Evolutionary conservation across 2,797 vertebrate genomes (phyloP).

Genomic region (Schizopygopsis malacanthus): DNA sequence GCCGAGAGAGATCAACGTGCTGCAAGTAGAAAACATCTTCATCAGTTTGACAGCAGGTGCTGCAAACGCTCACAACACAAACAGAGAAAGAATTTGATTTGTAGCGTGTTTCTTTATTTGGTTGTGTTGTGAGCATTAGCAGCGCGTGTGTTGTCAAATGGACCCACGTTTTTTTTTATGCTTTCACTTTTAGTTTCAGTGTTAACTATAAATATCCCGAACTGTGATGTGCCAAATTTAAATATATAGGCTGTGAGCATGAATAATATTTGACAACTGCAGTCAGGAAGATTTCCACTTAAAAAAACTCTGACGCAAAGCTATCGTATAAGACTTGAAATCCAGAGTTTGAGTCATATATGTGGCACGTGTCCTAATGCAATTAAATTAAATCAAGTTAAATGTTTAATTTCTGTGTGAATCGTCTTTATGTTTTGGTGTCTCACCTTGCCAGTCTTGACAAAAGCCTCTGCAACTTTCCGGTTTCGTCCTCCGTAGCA

Average conservation of each 20-base stretch:
- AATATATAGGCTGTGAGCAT: neutral
- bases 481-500: constrained; percentile 96
- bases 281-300: neutral
- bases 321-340: neutral
- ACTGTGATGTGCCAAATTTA: neutral
- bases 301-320: neutral
- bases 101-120: too few relatives aligned
- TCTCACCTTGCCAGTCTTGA: constrained; percentile 83
- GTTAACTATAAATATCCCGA: neutral
- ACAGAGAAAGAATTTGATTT: too few relatives aligned
- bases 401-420: neutral
- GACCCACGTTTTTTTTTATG: neutral
- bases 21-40: too few relatives aligned
- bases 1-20: too few relatives aligned
- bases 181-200: neutral
- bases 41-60: too few relatives aligned
- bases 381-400: neutral
- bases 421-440: neutral
- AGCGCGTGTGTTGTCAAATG: too few relatives aligned
- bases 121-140: too few relatives aligned
- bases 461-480: constrained; percentile 93
- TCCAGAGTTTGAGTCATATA: neutral
- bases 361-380: neutral
- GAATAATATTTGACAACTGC: neutral
- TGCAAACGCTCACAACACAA: too few relatives aligned